Base-by-base conservation (phyloP, 1,140 invertebrate genomes). In the Diorhabda carinulata region DNA sequence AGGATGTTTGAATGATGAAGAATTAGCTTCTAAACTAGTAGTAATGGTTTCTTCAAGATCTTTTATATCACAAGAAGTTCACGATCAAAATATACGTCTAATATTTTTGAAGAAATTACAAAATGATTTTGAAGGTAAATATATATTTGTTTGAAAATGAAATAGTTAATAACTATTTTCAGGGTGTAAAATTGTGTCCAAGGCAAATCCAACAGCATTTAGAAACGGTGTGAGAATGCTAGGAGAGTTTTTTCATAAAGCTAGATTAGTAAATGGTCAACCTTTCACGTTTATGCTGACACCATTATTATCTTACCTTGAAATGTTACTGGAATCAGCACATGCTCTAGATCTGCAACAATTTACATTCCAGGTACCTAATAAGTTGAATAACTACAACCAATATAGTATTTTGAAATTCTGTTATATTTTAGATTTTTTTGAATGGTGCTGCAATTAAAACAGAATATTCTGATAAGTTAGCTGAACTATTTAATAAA, bases 381-480 rank as follows among this genome's bases (percentile, higher is more conserved):
- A 25, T 25, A 25, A 25, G 25, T 1, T 25, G 25, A 25, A 25
- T 25, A 25, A 25, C 25, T 25, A 25, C 25, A 25, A 25, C 25
- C 1, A 25, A 25, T 25, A 25, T 25, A 25, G 25, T 25, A 25
- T 25, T 25, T 25, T 25, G 25, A 25, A 25, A 25, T 25, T 25
- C 25, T 25, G 25, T 25, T 25, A 25, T 1, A 25, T 25, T 78
- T 70, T 64, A 79, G 77, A 67, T 79, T 58, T 72, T 70, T 61
- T 71, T 77, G 65, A 79, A 78, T 73, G 78, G 78, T 57, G 61
- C 70, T 25, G 41, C 64, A 57, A 66, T 78, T 40, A 76, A 72
- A 69, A 65, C 65, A 10, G 62, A 68, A 66, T 64, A 44, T 42
- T 72, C 72, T 9, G 73, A 77, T 65, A 68, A 78, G 70, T 25